These are phyloP conservation scores for Vulpes ferrilata DNA, from an alignment of 2,113 vertebrate species.

Conservation along the genomic window DNA sequence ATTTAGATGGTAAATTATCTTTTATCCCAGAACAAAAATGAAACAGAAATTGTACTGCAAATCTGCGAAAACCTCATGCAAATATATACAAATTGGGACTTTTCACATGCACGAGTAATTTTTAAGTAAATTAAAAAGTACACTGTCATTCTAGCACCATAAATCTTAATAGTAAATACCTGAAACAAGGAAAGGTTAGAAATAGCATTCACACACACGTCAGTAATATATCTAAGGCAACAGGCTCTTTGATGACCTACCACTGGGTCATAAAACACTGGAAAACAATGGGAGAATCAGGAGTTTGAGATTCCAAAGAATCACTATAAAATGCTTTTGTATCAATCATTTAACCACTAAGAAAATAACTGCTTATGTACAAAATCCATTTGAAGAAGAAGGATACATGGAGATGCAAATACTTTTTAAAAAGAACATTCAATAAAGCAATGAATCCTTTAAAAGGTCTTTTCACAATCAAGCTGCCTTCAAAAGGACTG, in stretches of 20 bases:
- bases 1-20: not conserved
- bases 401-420: slow-evolving; percentile 28
- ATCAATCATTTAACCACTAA: slow-evolving; percentile 22
- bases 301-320: slow-evolving; percentile 42
- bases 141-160: not conserved
- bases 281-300: not conserved
- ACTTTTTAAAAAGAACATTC: not conserved
- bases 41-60: not conserved
- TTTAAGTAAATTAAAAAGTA: slow-evolving; percentile 48
- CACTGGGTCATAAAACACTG: not conserved
- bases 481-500: not conserved
- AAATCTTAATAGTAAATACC: slow-evolving; percentile 26
- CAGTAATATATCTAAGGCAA: not conserved
- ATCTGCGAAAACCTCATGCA: not conserved
- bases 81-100: not conserved
- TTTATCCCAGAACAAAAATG: not conserved
- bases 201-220: not conserved
- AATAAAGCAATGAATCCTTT: slow-evolving; percentile 2
- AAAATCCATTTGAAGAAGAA: slow-evolving; percentile 45
- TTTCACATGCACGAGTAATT: not conserved
- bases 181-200: slow-evolving; percentile 1
- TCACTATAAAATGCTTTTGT: slow-evolving; percentile 27
- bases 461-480: slow-evolving; percentile 35
- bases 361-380: slow-evolving; percentile 22
- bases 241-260: not conserved